Conservation (phyloP, 92 coral and sea anemone species). For the Montipora capitata region DNA sequence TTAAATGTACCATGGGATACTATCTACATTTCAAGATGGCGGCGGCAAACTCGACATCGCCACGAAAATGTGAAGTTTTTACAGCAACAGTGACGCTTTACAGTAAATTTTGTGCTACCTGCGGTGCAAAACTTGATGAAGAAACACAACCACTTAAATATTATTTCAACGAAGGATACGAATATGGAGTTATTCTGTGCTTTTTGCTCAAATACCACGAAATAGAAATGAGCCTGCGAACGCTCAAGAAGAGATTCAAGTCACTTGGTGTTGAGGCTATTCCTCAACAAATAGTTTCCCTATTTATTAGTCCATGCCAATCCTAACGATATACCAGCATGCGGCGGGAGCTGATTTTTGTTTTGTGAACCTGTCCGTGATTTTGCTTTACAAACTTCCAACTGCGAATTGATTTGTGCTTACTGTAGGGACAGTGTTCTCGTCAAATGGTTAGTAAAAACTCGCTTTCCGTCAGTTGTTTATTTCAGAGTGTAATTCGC, state of each 20-base stretch:
- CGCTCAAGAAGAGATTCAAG: slow-evolving; percentile 52
- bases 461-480: no score
- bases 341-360: no score
- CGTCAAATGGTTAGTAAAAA: no score
- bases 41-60: slow-evolving; percentile 38
- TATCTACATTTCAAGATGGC: slow-evolving; percentile 33
- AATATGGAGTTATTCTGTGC: slow-evolving; percentile 48
- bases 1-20: slow-evolving; percentile 45
- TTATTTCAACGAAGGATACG: slow-evolving; percentile 48
- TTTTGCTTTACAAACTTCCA: no score
- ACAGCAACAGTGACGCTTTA: slow-evolving; percentile 37
- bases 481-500: no score
- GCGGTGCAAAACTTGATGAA: slow-evolving; percentile 36
- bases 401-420: no score
- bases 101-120: slow-evolving; percentile 44
- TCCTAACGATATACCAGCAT: no score
- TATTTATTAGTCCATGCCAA: no score
- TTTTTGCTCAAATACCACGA: slow-evolving; percentile 54
- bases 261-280: slow-evolving; percentile 8
- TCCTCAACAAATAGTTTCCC: no score
- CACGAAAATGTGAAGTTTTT: slow-evolving; percentile 41
- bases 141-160: slow-evolving; percentile 40
- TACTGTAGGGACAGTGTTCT: no score
- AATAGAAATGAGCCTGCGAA: slow-evolving; percentile 52
- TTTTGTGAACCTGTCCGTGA: no score